Percentiles rank a stretch among this genome's conserved stretches.
Conservation (phyloP, 2,113 vertebrate genomes). For the Brachyistius frenatus region DNA sequence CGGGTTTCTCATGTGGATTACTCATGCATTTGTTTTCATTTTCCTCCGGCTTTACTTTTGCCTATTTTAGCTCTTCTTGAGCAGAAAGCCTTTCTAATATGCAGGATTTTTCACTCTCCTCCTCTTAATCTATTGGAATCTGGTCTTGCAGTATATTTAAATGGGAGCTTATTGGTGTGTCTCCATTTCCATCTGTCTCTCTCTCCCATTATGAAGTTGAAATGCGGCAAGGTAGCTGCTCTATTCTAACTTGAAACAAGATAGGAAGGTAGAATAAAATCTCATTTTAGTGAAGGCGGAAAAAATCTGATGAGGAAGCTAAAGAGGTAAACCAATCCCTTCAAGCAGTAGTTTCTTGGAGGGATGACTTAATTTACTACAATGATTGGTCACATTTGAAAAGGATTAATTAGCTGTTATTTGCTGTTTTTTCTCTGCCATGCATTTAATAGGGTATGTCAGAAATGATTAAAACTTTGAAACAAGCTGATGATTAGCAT, state of each 20-base stretch:
- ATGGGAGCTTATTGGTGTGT: conserved; percentile 64
- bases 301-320: conserved; percentile 14
- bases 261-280: conserved; percentile 62
- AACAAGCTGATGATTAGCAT: conserved; percentile 27
- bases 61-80: conserved; percentile 64
- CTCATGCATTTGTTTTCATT: conserved; percentile 79
- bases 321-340: conserved; percentile 37
- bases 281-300: conserved; percentile 53
- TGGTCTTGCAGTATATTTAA: conserved; percentile 65
- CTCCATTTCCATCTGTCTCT: conserved; percentile 57
- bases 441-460: conserved; percentile 2
- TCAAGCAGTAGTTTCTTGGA: conserved; percentile 34
- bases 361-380: conserved; percentile 14
- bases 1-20: conserved; percentile 72
- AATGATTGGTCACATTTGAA: conserved; percentile 30
- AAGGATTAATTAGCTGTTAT: conserved; percentile 22
- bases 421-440: conserved; percentile 20
- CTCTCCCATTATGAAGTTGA: conserved; percentile 60
- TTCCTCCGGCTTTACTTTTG: conserved; percentile 69
- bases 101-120: conserved; percentile 34
- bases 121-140: conserved; percentile 72
- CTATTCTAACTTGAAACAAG: conserved; percentile 53
- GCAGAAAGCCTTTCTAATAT: conserved; percentile 63
- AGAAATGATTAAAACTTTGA: neutral
- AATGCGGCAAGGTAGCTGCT: conserved; percentile 56